These are phyloP conservation scores for Schizopygopsis malacanthus DNA, from an alignment of 2,797 vertebrate species.

Conservation along the genomic window DNA sequence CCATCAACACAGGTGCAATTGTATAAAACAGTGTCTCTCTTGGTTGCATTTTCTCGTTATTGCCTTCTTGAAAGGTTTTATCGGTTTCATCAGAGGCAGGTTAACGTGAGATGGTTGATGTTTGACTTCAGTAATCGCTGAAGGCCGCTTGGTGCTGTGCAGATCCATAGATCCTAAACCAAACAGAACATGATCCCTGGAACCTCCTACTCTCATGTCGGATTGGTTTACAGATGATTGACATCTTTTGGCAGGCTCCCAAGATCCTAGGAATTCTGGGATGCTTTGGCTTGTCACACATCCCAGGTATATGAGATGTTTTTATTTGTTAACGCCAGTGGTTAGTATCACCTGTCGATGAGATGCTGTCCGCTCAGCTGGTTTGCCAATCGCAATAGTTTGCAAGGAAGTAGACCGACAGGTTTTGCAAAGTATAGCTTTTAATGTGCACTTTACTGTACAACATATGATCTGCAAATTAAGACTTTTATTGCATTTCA, in stretches of 20 bases:
- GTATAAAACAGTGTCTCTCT: conserved; percentile 22
- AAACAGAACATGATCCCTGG: conserved; percentile 84
- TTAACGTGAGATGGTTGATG: conserved; percentile 80
- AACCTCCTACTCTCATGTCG: conserved; percentile 74
- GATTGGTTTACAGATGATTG: conserved; percentile 88
- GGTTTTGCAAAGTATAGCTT: not conserved
- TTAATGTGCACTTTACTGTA: not conserved
- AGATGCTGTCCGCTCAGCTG: conserved; percentile 17
- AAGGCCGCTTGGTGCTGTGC: conserved; percentile 81
- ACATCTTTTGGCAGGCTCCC: conserved; percentile 81
- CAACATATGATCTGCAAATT: not conserved
- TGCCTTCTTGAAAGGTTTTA: conserved; percentile 62
- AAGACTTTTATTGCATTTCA: not conserved
- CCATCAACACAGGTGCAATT: not conserved
- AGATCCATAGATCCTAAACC: conserved; percentile 80
- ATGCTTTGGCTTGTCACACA: conserved; percentile 61
- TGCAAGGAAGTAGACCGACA: not conserved
- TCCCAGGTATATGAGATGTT: conserved; percentile 17
- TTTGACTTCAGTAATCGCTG: conserved; percentile 80
- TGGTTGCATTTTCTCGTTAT: conserved; percentile 35
- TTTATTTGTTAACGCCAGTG: not conserved
- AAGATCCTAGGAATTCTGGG: conserved; percentile 72
- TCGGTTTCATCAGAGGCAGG: conserved; percentile 71
- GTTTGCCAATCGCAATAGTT: not conserved
- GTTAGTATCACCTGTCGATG: conserved; percentile 4